Base-by-base conservation (phyloP, 2,113 vertebrate genomes). In the Variabilichromis moorii region DNA sequence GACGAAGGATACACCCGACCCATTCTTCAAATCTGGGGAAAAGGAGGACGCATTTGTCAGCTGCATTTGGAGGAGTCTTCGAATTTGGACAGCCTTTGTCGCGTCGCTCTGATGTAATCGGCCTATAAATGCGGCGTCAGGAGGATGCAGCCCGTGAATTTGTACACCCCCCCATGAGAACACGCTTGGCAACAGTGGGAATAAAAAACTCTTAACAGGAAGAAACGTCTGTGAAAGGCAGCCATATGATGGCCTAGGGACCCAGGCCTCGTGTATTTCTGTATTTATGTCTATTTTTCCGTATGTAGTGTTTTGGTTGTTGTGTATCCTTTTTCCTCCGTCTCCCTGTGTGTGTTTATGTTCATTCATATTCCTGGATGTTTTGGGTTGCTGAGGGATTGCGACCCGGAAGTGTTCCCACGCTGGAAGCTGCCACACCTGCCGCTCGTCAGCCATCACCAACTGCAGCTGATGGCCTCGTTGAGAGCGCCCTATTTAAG, bases 71-170 rank as follows among this genome's bases (percentile, higher is more conserved):
- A 4, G 1, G 13, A 28, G 55, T 59, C 26, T 59, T 2, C 0
- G 2, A 59, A 59, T 59, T 28, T 59, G 55, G 55, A 28, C 55
- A 28, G 24, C 8, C 13, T 59, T 59, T 0, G 55, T 16, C 0
- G 0, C 0, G 5, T 59, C 1, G 26, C 26, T 59, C 0, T 59
- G 55, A 59, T 0, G 26, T 6, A 59, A 59, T 28, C 0, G 3
- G 55, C 0, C 55, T 28, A 9, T 0, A 59, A 59, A 59, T 59
- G 13, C 13, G 1, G 24, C 3, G 0, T 0, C 24, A 5, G 55
- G 55, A 59, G 8, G 13, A 59, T 5, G 4, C 55, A 28, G 24
- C 3, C 7, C 4, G 0, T 14, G 24, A 57, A 28, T 59, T 59
- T 9, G 24, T 24, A 50, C 40, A 1, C 13, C 14, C 35, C 33